These are phyloP conservation scores for Sinelater perroti DNA, from an alignment of 2,888 invertebrate species.

Conservation along the genomic window DNA sequence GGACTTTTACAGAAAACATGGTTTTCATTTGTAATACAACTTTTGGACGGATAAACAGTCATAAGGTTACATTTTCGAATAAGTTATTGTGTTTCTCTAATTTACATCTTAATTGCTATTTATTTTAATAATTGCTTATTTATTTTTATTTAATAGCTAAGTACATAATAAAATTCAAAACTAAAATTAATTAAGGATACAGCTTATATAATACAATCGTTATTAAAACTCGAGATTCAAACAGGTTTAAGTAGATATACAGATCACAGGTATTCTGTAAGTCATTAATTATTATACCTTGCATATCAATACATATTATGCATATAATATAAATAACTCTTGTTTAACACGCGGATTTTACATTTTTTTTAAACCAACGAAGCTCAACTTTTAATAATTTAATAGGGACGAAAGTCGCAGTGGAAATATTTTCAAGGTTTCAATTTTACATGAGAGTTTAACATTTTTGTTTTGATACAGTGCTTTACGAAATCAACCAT, in stretches of 20 bases:
- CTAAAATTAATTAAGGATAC: slow-evolving; percentile 9
- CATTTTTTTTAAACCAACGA: background rate
- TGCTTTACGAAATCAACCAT: too few species aligned
- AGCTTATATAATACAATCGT: slow-evolving; percentile 7
- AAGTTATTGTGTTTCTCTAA: slow-evolving; percentile 11
- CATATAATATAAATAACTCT: background rate
- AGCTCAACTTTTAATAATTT: background rate
- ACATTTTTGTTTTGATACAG: too few species aligned
- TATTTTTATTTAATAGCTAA: background rate
- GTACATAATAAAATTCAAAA: slow-evolving; percentile 1
- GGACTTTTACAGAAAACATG: slow-evolving; percentile 7
- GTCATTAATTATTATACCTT: too few species aligned
- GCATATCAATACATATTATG: background rate
- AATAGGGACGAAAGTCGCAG: too few species aligned
- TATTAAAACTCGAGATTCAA: slow-evolving; percentile 2
- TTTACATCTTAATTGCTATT: background rate
- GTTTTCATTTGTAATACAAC: slow-evolving; percentile 16
- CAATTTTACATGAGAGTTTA: too few species aligned
- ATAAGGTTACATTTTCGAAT: slow-evolving; percentile 8
- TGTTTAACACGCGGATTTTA: background rate
- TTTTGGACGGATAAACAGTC: slow-evolving; percentile 21
- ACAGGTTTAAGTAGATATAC: slow-evolving; percentile 1
- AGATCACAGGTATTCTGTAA: slow-evolving; percentile 33
- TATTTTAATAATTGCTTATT: slow-evolving; percentile 3
- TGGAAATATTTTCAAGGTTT: too few species aligned